Evolutionary conservation across 2,113 vertebrate genomes (phyloP), one percentile per base, ranked within the genome.

Genomic region (Dasypus novemcinctus): DNA sequence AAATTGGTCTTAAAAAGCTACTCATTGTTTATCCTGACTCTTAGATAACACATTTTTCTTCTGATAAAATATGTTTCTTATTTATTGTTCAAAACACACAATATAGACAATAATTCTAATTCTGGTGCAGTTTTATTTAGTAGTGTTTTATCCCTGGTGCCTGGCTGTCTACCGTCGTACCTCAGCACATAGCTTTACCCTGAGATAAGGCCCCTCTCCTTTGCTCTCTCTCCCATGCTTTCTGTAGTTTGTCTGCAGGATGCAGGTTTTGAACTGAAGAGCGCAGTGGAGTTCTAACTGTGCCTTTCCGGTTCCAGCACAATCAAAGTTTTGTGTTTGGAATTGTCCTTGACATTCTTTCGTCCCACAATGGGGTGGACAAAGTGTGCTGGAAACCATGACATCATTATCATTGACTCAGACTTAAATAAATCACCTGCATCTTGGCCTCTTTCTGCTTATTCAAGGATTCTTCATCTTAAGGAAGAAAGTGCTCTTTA

Each of bases 271-370:
- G 98, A 98, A 98, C 98, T 98, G 98, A 98, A 99, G 98, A 99
- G 98, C 94, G 94, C 97, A 97, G 98, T 97, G 98, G 98, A 98
- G 98, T 98, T 98, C 98, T 98, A 98, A 98, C 98, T 98, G 98
- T 99, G 98, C 98, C 98, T 99, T 99, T 99, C 98, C 98, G 98
- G 98, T 98, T 98, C 97, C 97, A 98, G 98, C 98, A 99, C 99
- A 98, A 99, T 99, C 98, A 98, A 98, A 98, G 98, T 98, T 98
- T 99, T 98, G 98, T 99, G 98, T 98, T 98, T 98, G 98, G 98
- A 98, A 98, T 98, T 98, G 99, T 99, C 99, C 99, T 99, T 99
- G 99, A 99, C 99, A 99, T 99, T 99, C 99, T 99, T 99, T 98
- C 98, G 98, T 99, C 99, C 99, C 99, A 99, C 98, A 98, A 98